These are phyloP conservation scores for Ciconia boyciana DNA, from an alignment of 2,113 vertebrate species.

Conservation along the genomic window DNA sequence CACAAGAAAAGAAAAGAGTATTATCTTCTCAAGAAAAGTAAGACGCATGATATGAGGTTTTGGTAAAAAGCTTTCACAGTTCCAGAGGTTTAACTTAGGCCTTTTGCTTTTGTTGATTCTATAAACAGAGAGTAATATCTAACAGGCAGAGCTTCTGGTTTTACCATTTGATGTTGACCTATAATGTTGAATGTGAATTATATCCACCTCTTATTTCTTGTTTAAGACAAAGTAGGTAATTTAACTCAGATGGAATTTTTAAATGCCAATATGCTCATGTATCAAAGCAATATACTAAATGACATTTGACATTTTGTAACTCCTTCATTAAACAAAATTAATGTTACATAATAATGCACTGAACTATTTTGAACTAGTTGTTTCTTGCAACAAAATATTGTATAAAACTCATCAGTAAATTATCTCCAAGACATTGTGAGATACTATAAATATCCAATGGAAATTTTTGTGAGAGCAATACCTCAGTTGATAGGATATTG, in stretches of 20 bases:
- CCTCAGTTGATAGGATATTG: background rate
- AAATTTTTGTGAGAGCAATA: background rate
- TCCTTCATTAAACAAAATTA: background rate
- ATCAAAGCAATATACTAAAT: background rate
- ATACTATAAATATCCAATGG: background rate
- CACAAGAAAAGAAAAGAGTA: background rate
- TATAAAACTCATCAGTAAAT: background rate
- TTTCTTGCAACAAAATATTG: background rate
- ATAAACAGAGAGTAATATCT: background rate
- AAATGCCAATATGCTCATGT: background rate
- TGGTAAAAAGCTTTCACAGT: slow-evolving; percentile 11
- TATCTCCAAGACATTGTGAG: background rate
- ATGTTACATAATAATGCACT: background rate
- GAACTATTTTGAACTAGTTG: background rate
- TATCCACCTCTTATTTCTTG: background rate
- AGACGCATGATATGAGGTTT: background rate
- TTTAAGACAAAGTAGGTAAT: background rate
- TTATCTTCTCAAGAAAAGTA: slow-evolving; percentile 22
- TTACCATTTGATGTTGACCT: background rate
- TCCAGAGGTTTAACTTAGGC: background rate
- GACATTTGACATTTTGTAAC: background rate
- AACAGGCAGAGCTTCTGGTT: background rate
- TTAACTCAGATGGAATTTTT: background rate
- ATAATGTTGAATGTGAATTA: background rate
- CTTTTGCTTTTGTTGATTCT: background rate